phyloP scores from a whole-genome alignment of 2,113 vertebrate genomes.

The Parotia lawesii region DNA sequence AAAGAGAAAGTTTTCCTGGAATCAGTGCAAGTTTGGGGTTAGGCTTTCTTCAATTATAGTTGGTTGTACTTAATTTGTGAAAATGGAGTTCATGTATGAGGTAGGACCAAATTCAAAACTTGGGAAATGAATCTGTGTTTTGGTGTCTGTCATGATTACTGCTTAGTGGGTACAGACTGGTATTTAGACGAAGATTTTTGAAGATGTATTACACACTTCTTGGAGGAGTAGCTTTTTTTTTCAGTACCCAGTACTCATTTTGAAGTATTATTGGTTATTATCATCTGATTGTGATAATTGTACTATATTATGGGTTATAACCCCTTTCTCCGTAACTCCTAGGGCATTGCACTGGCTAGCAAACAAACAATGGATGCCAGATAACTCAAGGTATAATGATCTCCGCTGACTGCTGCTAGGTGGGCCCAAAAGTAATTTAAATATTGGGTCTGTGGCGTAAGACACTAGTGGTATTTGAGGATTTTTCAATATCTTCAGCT shows the following conservation, averaged over 20 bases:
- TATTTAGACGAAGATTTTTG: not conserved
- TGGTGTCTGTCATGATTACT: not conserved
- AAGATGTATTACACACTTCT: not conserved
- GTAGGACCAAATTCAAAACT: not conserved
- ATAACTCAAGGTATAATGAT: not conserved
- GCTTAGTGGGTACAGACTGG: not conserved
- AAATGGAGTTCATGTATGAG: not conserved
- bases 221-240: not conserved
- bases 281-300: not conserved
- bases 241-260: not conserved
- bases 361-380: not conserved
- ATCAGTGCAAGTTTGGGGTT: not conserved
- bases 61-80: not conserved
- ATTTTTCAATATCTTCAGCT: not conserved
- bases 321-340: not conserved
- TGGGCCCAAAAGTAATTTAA: not conserved
- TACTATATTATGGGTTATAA: not conserved
- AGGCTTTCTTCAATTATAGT: not conserved
- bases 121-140: not conserved
- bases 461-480: not conserved
- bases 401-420: not conserved
- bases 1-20: slow-evolving; percentile 11
- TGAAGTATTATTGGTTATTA: not conserved
- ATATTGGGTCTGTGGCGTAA: not conserved
- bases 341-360: not conserved